Base-by-base conservation (phyloP, 2,113 vertebrate genomes). In the Rissa tridactyla region DNA sequence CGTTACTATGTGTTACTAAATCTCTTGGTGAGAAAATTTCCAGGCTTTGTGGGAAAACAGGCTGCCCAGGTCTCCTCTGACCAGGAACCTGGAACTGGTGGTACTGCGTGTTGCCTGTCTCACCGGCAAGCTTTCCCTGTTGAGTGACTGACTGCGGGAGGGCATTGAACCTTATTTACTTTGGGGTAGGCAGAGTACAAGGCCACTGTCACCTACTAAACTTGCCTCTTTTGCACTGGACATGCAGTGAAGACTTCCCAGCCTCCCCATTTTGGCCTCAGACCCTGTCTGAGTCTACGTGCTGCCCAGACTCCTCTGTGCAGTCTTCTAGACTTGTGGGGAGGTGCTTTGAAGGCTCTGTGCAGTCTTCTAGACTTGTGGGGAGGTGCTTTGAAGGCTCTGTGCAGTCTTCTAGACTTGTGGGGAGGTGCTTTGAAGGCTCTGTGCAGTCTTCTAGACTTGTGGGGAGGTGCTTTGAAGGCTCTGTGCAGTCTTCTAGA, bases 1-100 rank as follows among this genome's bases (percentile, higher is more conserved):
- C 49, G 51, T 91, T 88, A 85, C 87, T 95, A 16, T 32, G 73
- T 82, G 27, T 83, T 93, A 92, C 70, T 95, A 92, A 94, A 84
- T 46, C 81, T 44, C 73, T 30, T 40, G 40, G 52, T 54, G 65
- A 65, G 88, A 42, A 75, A 94, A 91, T 94, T 94, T 86, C 38
- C 58, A 91, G 49, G 57, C 76, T 82, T 73, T 0, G 25, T 91
- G 84, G 78, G 84, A 80, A 91, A 95, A 36, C 23, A n/a, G 73
- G 22, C 78, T 82, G 36, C 71, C 25, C 25, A 8, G 36, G 25
- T 86, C 54, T 78, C 21, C 32, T 55, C 68, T 92, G 58, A 60
- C 27, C 70, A 66, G 55, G 62, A 61, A 54, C 54, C 73, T 82
- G 62, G 77, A 64, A 87, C 14, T 38, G n/a, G 65, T 57, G 86